These are phyloP conservation scores for Mylabris phalerata DNA, from an alignment of 1,140 invertebrate species.

Conservation along the genomic window DNA sequence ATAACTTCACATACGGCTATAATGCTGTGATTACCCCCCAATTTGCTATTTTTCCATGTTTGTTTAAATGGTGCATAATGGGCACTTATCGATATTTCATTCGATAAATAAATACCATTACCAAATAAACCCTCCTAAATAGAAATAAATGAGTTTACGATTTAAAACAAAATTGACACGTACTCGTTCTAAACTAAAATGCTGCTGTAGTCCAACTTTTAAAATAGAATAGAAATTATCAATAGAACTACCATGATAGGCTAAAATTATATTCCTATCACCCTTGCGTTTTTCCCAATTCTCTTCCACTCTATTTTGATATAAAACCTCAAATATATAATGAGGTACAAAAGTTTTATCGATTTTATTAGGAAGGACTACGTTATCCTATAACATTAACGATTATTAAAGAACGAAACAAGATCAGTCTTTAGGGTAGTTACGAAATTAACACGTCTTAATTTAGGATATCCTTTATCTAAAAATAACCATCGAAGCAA, in stretches of 20 bases:
- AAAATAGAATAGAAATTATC: constrained; percentile 79
- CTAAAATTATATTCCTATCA: constrained; percentile 55
- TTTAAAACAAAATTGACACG: too few relatives aligned
- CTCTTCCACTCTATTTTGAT: constrained; percentile 46
- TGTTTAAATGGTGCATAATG: constrained; percentile 62
- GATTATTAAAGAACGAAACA: constrained; percentile 4
- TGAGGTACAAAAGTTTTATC: constrained; percentile 43
- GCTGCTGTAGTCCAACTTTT: constrained; percentile 68
- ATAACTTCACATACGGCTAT: constrained; percentile 74
- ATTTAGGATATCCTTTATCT: constrained; percentile 21
- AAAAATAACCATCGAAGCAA: constrained; percentile 29
- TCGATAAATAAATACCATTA: constrained; percentile 68
- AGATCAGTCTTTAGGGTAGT: not conserved
- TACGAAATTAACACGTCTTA: constrained; percentile 11
- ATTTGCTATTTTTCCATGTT: constrained; percentile 64
- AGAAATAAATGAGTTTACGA: constrained; percentile 4
- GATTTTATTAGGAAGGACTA: constrained; percentile 7
- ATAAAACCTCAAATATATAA: constrained; percentile 58
- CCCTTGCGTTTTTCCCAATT: constrained; percentile 51
- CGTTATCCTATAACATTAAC: constrained; percentile 4
- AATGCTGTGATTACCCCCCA: constrained; percentile 66
- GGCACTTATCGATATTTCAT: constrained; percentile 62
- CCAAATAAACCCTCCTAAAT: constrained; percentile 61
- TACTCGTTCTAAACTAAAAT: constrained; percentile 49
- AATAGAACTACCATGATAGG: constrained; percentile 70